Evolutionary conservation across 2,797 vertebrate species (phyloP).

Genomic region (Lerista edwardsae): DNA sequence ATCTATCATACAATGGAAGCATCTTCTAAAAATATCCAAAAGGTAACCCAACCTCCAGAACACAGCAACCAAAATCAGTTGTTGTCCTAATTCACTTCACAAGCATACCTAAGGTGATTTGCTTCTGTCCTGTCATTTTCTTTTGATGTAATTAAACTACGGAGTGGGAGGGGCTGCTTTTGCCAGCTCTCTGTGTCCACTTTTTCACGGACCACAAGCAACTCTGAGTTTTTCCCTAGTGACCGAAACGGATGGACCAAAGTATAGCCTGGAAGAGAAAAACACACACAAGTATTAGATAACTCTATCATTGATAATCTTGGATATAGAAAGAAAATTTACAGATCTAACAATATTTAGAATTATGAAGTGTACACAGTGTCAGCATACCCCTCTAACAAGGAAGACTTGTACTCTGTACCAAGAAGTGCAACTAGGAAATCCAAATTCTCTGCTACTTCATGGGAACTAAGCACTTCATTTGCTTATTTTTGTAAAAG

Average conservation of each 20-base stretch:
- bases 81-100: not conserved
- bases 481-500: too few relatives aligned
- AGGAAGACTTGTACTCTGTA: too few relatives aligned
- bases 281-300: not conserved
- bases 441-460: too few relatives aligned
- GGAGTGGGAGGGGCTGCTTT: slow-evolving; percentile 78
- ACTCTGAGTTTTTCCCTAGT: slow-evolving; percentile 78
- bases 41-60: not conserved
- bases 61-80: not conserved
- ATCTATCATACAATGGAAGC: not conserved
- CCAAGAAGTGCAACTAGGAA: too few relatives aligned
- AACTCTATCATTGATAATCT: not conserved
- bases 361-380: not conserved
- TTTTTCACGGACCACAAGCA: slow-evolving; percentile 80
- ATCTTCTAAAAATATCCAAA: slow-evolving; percentile 3
- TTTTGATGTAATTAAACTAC: slow-evolving; percentile 63
- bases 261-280: slow-evolving; percentile 75
- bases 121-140: slow-evolving; percentile 68
- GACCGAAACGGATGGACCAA: slow-evolving; percentile 86
- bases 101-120: slow-evolving; percentile 86
- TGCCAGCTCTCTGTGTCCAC: slow-evolving; percentile 82
- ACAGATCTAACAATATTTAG: slow-evolving; percentile 33
- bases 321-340: not conserved
- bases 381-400: too few relatives aligned
- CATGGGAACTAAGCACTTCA: too few relatives aligned